Conservation (phyloP, 2,888 invertebrate genomes). For the Noctua fimbriata region DNA sequence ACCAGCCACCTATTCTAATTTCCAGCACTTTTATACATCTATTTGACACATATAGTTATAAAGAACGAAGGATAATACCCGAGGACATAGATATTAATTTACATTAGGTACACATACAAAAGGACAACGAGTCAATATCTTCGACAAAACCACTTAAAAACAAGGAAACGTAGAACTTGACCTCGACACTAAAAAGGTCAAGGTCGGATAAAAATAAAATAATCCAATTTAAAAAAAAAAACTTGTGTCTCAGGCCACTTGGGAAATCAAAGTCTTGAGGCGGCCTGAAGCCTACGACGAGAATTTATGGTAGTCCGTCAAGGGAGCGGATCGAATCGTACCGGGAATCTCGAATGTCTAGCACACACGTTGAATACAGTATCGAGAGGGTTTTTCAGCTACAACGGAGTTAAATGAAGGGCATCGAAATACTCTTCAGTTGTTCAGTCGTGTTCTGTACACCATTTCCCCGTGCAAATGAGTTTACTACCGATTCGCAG, state of each 20-base stretch:
- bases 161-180: constrained; percentile 64
- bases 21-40: neutral
- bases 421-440: constrained; percentile 18
- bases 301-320: constrained; percentile 82
- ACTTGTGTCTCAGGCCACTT: constrained; percentile 74
- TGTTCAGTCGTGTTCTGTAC: neutral
- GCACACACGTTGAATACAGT: constrained; percentile 65
- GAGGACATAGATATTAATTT: neutral
- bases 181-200: constrained; percentile 61
- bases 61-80: neutral
- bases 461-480: neutral
- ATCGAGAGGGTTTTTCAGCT: constrained; percentile 49
- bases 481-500: constrained; percentile 9
- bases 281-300: constrained; percentile 75
- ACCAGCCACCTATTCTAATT: neutral
- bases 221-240: constrained; percentile 76
- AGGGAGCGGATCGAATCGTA: constrained; percentile 67
- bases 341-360: constrained; percentile 45
- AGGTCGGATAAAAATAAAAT: constrained; percentile 70
- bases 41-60: neutral
- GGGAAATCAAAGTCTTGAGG: constrained; percentile 82
- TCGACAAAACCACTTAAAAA: constrained; percentile 8
- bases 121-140: neutral
- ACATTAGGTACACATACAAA: too few species aligned
- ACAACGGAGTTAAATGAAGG: constrained; percentile 47